Evolutionary conservation across 30 jellyfish, hydroid and myxozoan species (phyloP), one percentile per base, ranked within the genome.

Genomic region (Morbakka virulenta): DNA sequence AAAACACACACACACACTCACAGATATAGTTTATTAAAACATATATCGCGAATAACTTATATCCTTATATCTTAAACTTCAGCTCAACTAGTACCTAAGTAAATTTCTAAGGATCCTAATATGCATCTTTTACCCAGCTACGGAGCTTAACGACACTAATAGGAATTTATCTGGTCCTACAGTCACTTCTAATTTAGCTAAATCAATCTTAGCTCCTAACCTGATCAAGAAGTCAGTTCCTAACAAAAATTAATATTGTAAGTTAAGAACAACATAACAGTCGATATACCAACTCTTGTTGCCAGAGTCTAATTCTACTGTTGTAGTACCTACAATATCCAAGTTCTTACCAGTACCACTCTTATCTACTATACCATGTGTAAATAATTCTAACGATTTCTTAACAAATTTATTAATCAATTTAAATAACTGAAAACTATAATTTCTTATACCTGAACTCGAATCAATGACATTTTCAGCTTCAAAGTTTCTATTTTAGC

Each of bases 321-420:
- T 71, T 0, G 83, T 71, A 2, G 77, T 74, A 20, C 86, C 86
- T 27, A 74, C 33, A 52, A 74, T 74, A 32, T 74, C 86, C 31
- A 74, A 57, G 24, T 23, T 6, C 22, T 74, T 76, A 11, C 86
- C 86, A 13, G 86, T 74, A 25, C 66, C 63, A 74, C 76, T 51
- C 28, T 57, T 52, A 6, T 75, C 86, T 24, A 53, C 22, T 6
- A 74, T 23, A 33, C 33, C 6, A 32, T 74, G 53, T 52, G 0
- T 28, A 31, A 0, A 4, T 0, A 52, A 14, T 23, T 52, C 86
- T 50, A 74, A 74, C 64, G 76, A 76, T 1, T 75, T 1, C n/a
- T 35, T 24, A 51, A 74, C 17, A 29, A 26, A 28, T 52, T 74
- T 74, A 52, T 74, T 74, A 1, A 74, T 52, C 76, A 74, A 74